A percentile compares a stretch with the other conserved stretches of the same genome.
Evolutionary conservation across 2,888 invertebrate genomes (phyloP).

Genomic region (Minunthozetes semirufus): DNA sequence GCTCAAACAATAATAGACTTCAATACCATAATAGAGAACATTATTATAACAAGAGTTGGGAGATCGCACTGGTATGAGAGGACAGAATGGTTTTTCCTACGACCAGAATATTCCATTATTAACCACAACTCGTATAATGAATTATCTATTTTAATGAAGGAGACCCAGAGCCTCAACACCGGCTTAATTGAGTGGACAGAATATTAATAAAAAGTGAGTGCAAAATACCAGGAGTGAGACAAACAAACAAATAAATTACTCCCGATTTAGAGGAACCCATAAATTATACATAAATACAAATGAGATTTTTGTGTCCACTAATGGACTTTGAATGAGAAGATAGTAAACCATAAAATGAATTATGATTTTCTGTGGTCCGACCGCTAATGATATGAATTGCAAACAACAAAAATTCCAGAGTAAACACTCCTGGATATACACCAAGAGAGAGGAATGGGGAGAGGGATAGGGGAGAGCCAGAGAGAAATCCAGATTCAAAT

Average conservation of each 20-base stretch:
- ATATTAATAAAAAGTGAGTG: conserved; percentile 2
- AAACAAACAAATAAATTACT: neutral
- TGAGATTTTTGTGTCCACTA: neutral
- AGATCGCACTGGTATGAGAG: neutral
- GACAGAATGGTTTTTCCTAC: neutral
- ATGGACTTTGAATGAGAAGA: too few species aligned
- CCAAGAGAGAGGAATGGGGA: too few species aligned
- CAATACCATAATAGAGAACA: neutral
- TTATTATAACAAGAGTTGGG: neutral
- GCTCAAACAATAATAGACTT: neutral
- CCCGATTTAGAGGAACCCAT: neutral
- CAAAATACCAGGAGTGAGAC: neutral
- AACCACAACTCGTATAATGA: too few species aligned
- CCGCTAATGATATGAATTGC: too few species aligned
- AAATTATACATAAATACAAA: conserved; percentile 3
- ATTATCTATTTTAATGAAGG: neutral
- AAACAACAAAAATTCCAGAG: too few species aligned
- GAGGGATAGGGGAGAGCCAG: too few species aligned
- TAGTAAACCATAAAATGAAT: too few species aligned
- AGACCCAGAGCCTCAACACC: neutral
- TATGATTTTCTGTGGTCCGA: too few species aligned
- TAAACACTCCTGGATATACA: too few species aligned
- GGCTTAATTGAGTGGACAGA: too few species aligned
- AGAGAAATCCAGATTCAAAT: too few species aligned
- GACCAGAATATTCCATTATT: too few species aligned